Conservation (phyloP, 2,888 invertebrate species). For the Pollenia angustigena region DNA sequence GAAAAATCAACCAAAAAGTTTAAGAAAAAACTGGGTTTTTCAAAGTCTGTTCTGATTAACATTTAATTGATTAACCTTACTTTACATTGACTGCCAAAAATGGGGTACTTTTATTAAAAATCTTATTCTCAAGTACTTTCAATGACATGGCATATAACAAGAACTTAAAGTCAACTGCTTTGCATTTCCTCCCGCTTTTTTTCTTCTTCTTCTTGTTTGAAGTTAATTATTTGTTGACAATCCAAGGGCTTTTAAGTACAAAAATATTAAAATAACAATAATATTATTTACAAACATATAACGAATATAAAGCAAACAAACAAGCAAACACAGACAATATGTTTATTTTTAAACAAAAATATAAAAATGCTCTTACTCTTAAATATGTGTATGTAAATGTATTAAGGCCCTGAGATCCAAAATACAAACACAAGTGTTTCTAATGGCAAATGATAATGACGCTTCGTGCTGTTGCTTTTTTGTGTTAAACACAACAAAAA, state of each 20-base stretch:
- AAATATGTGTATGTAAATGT: background rate
- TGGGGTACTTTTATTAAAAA: background rate
- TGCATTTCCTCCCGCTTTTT: background rate
- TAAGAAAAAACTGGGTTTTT: too few relatives aligned
- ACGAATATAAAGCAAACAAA: slow-evolving; percentile 58
- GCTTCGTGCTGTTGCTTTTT: too few relatives aligned
- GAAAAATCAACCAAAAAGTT: too few relatives aligned
- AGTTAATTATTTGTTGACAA: slow-evolving; percentile 71
- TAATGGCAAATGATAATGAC: slow-evolving; percentile 66
- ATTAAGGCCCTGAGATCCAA: slow-evolving; percentile 42
- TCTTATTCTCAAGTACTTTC: background rate
- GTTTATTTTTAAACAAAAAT: slow-evolving; percentile 30
- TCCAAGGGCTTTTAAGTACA: slow-evolving; percentile 13
- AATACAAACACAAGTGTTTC: slow-evolving; percentile 68
- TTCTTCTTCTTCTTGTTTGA: slow-evolving; percentile 7
- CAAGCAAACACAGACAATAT: slow-evolving; percentile 56
- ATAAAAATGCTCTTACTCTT: slow-evolving; percentile 21
- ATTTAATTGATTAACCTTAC: background rate
- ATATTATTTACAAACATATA: slow-evolving; percentile 43
- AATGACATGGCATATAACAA: slow-evolving; percentile 10
- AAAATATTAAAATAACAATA: slow-evolving; percentile 33
- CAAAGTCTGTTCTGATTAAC: too few relatives aligned
- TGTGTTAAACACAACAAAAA: slow-evolving; percentile 14
- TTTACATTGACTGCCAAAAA: background rate
- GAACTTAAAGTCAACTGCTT: slow-evolving; percentile 45